phyloP scores from a whole-genome alignment of 2,888 invertebrate species.

The Melieria omissa region DNA sequence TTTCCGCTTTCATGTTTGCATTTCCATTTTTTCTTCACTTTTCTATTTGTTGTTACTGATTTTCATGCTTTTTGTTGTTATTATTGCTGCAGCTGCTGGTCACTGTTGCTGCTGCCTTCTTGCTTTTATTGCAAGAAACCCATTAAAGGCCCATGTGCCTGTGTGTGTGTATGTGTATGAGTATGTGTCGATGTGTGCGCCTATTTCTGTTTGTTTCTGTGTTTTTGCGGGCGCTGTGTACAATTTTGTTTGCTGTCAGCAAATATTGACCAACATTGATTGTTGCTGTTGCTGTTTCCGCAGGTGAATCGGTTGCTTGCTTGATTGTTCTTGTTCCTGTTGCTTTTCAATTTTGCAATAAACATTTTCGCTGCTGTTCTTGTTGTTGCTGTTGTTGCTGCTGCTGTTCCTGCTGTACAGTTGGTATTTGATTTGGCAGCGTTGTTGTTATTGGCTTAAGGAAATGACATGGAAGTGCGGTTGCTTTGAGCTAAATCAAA shows the following conservation, averaged over 20 bases:
- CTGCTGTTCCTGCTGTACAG: conserved; percentile 28
- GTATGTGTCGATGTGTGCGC: conserved; percentile 39
- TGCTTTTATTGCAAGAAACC: conserved; percentile 1
- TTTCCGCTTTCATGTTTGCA: conserved; percentile 2
- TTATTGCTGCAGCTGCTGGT: not conserved
- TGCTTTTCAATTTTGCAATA: too few relatives aligned
- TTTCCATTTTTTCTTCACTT: conserved; percentile 14
- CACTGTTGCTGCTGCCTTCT: not conserved
- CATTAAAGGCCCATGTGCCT: conserved; percentile 8
- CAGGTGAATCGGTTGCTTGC: conserved; percentile 57
- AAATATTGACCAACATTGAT: conserved; percentile 65
- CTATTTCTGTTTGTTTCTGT: conserved; percentile 47
- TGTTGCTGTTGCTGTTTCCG: conserved; percentile 61
- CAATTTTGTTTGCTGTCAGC: conserved; percentile 51
- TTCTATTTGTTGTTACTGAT: conserved; percentile 25
- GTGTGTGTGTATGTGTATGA: conserved; percentile 26
- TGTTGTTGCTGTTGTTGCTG: not conserved
- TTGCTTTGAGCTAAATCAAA: conserved; percentile 6
- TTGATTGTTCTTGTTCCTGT: conserved; percentile 15
- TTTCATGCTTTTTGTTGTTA: not conserved
- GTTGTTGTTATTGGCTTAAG: conserved; percentile 4
- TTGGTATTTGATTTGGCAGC: conserved; percentile 36
- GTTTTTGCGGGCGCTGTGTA: conserved; percentile 50
- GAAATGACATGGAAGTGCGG: conserved; percentile 29
- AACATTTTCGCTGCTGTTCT: conserved; percentile 9